Evolutionary conservation across 1,140 invertebrate genomes (phyloP).

Genomic region (Gonatopus flavifemur): DNA sequence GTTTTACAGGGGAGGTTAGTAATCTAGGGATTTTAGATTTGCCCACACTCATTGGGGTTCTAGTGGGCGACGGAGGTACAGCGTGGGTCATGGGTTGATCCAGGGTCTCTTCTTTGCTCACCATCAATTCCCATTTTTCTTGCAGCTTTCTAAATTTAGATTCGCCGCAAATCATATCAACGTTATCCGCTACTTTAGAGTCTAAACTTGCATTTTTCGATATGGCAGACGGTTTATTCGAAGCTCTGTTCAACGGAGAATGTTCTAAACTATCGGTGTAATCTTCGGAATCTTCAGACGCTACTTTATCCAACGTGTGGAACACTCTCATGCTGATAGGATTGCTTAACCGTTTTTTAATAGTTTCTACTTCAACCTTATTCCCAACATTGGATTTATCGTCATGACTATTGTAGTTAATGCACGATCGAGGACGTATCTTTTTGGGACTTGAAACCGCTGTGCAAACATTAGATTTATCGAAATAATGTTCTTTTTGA

Average conservation of each 20-base stretch:
- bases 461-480: slow-evolving; percentile 53
- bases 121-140: slow-evolving; percentile 83
- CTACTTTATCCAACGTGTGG: slow-evolving; percentile 70
- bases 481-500: slow-evolving; percentile 57
- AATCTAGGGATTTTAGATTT: slow-evolving; percentile 73
- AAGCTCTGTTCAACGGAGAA: slow-evolving; percentile 51
- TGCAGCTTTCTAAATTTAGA: slow-evolving; percentile 75
- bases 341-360: slow-evolving; percentile 74
- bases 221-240: slow-evolving; percentile 25
- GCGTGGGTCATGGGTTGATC: slow-evolving; percentile 43
- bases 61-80: slow-evolving; percentile 52
- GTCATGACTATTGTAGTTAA: slow-evolving; percentile 56
- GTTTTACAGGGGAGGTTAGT: slow-evolving; percentile 65
- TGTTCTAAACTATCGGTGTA: slow-evolving; percentile 75
- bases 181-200: slow-evolving; percentile 34
- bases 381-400: slow-evolving; percentile 56
- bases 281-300: slow-evolving; percentile 70
- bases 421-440: slow-evolving; percentile 69
- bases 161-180: slow-evolving; percentile 50
- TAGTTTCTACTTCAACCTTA: slow-evolving; percentile 61
- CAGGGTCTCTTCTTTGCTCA: slow-evolving; percentile 54
- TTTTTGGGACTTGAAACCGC: slow-evolving; percentile 57
- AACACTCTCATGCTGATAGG: slow-evolving; percentile 71
- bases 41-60: slow-evolving; percentile 42
- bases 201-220: slow-evolving; percentile 22